A percentile compares a stretch with the other conserved stretches of the same genome.
Conservation (phyloP, 2,797 vertebrate species). For the Poeciliopsis paucimaculata region DNA sequence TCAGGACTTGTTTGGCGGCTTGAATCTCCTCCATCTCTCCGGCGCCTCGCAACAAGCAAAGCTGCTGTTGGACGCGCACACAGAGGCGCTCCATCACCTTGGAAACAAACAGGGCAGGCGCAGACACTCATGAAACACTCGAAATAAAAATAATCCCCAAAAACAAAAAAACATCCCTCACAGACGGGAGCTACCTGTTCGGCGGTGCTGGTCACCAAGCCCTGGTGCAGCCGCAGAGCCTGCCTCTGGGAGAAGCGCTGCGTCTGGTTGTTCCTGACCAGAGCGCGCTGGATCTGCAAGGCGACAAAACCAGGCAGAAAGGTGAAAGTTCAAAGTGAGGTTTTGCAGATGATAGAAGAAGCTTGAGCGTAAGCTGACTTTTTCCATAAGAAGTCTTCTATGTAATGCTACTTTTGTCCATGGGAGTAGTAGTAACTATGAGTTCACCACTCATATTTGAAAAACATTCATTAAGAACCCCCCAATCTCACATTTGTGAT, state of each 20-base stretch:
- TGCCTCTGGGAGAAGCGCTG: constrained; percentile 90
- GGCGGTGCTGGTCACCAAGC: constrained; percentile 90
- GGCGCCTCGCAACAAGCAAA: constrained; percentile 84
- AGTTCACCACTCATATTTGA: no score
- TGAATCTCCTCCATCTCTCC: constrained; percentile 87
- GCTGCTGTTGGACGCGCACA: constrained; percentile 88
- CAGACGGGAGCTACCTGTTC: constrained; percentile 83
- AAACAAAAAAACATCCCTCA: constrained; percentile 20
- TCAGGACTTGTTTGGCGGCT: constrained; percentile 88
- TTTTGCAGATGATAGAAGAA: not conserved
- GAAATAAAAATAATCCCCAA: not conserved
- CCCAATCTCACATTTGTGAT: no score
- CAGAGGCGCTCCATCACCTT: constrained; percentile 93
- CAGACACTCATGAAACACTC: constrained; percentile 10
- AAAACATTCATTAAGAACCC: no score
- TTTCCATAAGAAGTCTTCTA: not conserved
- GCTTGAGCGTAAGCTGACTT: not conserved
- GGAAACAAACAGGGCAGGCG: constrained; percentile 44
- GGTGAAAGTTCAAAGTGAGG: not conserved
- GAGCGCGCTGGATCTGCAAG: constrained; percentile 87
- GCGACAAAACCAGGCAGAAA: not conserved
- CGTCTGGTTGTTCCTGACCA: constrained; percentile 91
- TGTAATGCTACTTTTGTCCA: not conserved
- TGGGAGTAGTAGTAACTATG: no score
- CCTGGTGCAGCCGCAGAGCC: constrained; percentile 91